phyloP scores from a whole-genome alignment of 2,113 vertebrate genomes.

The Hypanus sabinus region DNA sequence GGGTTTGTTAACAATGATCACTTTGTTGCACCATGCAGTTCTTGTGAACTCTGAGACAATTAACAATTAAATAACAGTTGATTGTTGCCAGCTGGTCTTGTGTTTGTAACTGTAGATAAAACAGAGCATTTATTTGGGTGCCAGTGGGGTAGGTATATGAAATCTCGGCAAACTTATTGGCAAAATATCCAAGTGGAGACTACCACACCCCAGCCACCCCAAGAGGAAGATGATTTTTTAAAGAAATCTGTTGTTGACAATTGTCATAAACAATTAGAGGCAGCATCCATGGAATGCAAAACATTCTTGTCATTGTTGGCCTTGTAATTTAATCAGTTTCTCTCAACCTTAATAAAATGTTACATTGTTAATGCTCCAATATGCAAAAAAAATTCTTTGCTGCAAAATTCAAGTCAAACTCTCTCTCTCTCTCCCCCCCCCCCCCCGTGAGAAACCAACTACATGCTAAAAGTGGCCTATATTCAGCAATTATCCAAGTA shows the following conservation, averaged over 20 bases:
- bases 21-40: conserved; percentile 41
- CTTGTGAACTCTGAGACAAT: conserved; percentile 40
- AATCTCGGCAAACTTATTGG: conserved; percentile 7
- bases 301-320: neutral
- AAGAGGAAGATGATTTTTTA: conserved; percentile 6
- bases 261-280: neutral
- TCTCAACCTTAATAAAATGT: neutral
- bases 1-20: conserved; percentile 8
- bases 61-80: conserved; percentile 30
- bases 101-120: conserved; percentile 2
- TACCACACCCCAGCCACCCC: too few relatives aligned
- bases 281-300: neutral
- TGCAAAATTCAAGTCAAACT: neutral
- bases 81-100: conserved; percentile 13
- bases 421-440: too few relatives aligned
- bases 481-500: neutral
- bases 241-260: conserved; percentile 1
- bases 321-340: neutral
- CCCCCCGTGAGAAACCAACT: neutral
- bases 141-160: neutral
- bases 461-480: neutral
- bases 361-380: too few relatives aligned
- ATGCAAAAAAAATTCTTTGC: neutral
- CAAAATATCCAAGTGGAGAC: neutral
- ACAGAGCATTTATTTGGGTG: conserved; percentile 4